Base-by-base conservation (phyloP, 2,797 vertebrate species). In the Denticeps clupeoides region DNA sequence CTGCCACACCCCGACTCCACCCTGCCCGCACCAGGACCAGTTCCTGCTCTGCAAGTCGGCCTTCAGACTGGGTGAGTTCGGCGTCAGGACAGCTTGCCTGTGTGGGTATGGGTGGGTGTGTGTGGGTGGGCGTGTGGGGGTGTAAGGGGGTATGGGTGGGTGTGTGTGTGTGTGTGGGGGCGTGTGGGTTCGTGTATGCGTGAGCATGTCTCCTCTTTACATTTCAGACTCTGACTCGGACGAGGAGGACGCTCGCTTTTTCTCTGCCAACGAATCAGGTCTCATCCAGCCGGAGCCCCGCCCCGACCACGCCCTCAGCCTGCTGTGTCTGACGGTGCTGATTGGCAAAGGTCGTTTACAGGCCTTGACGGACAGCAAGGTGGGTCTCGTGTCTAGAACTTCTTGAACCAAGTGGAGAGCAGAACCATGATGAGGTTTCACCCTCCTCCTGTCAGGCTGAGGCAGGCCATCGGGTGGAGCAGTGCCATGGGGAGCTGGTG, bases 31-130 rank as follows among this genome's bases (percentile, higher is more conserved):
- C 0, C 77, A 77, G 3, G 77, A 75, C 15, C 78, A 78, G 52
- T 92, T 93, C 69, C 84, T 83, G 66, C 82, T 91, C 64, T 93
- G 90, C 84, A 87, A 90, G 59, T 89, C 89, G 0, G 88, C 89
- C 55, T 88, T 92, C 48, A 85, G 75, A 59, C 75, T 89, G 45
- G 90, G 91, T 90, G 84, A 55, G n/a, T n/a, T n/a, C n/a, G n/a
- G n/a, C n/a, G n/a, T n/a, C n/a, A n/a, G n/a, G n/a, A n/a, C n/a
- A n/a, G n/a, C n/a, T n/a, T n/a, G n/a, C n/a, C n/a, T n/a, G n/a
- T n/a, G n/a, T n/a, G n/a, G n/a, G n/a, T n/a, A n/a, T n/a, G n/a
- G n/a, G n/a, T n/a, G n/a, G n/a, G n/a, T n/a, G n/a, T n/a, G n/a
- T n/a, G n/a, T n/a, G n/a, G n/a, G n/a, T n/a, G n/a, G n/a, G n/a